phyloP scores from a whole-genome alignment of 1,140 invertebrate genomes.

The Lutraria rhynchaena region DNA sequence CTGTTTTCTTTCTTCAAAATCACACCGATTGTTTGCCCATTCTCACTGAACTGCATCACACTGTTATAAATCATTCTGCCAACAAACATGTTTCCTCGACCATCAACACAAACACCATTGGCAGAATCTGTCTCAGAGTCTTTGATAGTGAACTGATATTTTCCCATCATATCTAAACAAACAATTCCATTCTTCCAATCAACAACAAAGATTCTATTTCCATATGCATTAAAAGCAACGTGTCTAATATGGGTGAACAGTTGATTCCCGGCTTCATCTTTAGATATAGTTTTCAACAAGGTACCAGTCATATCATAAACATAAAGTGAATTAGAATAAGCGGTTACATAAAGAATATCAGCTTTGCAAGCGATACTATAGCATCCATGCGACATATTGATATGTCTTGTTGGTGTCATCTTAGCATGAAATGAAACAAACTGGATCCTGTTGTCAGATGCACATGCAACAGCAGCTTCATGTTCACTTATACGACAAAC shows the following conservation, averaged over 20 bases:
- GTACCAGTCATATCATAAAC: slow-evolving; percentile 19
- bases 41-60: slow-evolving; percentile 10
- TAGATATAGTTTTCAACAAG: background rate
- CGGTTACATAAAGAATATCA: slow-evolving; percentile 7
- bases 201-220: background rate
- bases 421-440: slow-evolving; percentile 9
- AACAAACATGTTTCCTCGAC: slow-evolving; percentile 17
- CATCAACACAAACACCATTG: background rate
- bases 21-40: slow-evolving; percentile 3
- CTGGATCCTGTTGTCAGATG: background rate
- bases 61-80: slow-evolving; percentile 3
- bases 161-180: background rate
- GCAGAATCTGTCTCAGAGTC: background rate
- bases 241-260: background rate
- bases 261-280: background rate
- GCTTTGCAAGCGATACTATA: slow-evolving; percentile 6
- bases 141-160: background rate
- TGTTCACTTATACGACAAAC: slow-evolving; percentile 15
- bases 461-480: slow-evolving; percentile 3
- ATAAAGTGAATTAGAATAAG: background rate
- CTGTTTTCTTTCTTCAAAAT: background rate
- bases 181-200: slow-evolving; percentile 12
- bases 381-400: slow-evolving; percentile 6
- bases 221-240: background rate
- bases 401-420: background rate